phyloP scores from a whole-genome alignment of 2,113 vertebrate species.

The Myrmecobius fasciatus region DNA sequence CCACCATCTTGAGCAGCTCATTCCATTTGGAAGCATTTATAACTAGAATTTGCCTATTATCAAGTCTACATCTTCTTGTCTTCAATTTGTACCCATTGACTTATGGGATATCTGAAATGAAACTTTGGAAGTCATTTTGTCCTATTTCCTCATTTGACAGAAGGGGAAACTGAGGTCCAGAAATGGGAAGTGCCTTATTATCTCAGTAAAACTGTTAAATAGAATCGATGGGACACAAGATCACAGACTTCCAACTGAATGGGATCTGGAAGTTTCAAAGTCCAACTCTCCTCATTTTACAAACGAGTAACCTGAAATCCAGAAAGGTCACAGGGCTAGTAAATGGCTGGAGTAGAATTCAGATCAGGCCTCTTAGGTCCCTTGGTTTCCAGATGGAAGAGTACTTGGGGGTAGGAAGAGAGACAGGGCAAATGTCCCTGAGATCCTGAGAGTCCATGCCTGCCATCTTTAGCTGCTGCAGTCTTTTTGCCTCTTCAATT shows the following conservation, averaged over 20 bases:
- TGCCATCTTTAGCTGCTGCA: not conserved
- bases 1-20: not conserved
- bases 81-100: not conserved
- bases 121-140: not conserved
- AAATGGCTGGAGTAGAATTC: not conserved
- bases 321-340: not conserved
- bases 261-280: not conserved
- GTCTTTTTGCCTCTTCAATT: not conserved
- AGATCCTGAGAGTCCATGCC: not conserved
- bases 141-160: not conserved
- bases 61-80: not conserved
- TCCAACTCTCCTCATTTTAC: not conserved
- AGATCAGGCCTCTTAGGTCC: not conserved
- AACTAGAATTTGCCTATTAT: not conserved
- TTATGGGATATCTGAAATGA: not conserved
- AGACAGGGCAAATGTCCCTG: not conserved
- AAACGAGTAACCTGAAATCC: slow-evolving; percentile 9
- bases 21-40: not conserved
- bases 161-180: slow-evolving; percentile 8
- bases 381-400: not conserved
- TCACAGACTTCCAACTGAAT: not conserved
- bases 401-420: too few species aligned
- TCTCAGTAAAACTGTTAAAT: not conserved
- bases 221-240: not conserved
- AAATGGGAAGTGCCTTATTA: not conserved